Base-by-base conservation (phyloP, 2,797 vertebrate genomes). In the Phrynocephalus vlangalii region DNA sequence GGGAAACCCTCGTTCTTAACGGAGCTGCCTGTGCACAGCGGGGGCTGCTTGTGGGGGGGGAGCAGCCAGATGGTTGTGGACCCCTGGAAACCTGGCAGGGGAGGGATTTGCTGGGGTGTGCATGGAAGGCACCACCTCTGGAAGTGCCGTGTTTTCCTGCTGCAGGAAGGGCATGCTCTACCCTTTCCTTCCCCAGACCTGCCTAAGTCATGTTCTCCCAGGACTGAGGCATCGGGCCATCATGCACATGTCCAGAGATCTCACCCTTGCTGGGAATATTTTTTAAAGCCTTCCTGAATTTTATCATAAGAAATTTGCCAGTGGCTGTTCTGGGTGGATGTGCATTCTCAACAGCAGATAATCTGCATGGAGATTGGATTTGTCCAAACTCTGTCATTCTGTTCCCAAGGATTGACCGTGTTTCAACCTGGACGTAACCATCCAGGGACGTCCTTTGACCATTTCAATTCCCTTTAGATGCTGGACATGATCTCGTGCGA, bases 101-200 rank as follows among this genome's bases (percentile, higher is more conserved):
- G 38, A 67, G 72, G 2, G 0, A 1, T 44, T 56, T 75, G 0
- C 70, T 0, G 71, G 76, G 79, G 70, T 72, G 1, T 1, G 81
- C 20, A 66, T 26, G 48, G 66, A 67, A 56, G 87, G 66, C 67
- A 5, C 1, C 56, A 1, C 16, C 6, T 1, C 0, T 71, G 30
- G 70, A 52, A 60, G 8, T 15, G 4, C 2, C 60, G 38, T 1
- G 77, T 13, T 24, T 30, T 30, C 0, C 11, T 0, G 38, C 30
- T 75, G 0, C 79, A 1, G 91, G 1, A 0, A 18, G 89, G 73
- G 77, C 80, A 86, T 88, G 94, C 94, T 2, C 3, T 0, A 0
- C 86, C 93, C 91, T 86, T 9, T 90, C 56, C 77, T 87, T 82
- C 70, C 33, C 1, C 0, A 30, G 24, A 60, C 86, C 77, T 80